These are phyloP conservation scores for Coptodon bakossiorum DNA, from an alignment of 2,113 vertebrate genomes.

Conservation along the genomic window DNA sequence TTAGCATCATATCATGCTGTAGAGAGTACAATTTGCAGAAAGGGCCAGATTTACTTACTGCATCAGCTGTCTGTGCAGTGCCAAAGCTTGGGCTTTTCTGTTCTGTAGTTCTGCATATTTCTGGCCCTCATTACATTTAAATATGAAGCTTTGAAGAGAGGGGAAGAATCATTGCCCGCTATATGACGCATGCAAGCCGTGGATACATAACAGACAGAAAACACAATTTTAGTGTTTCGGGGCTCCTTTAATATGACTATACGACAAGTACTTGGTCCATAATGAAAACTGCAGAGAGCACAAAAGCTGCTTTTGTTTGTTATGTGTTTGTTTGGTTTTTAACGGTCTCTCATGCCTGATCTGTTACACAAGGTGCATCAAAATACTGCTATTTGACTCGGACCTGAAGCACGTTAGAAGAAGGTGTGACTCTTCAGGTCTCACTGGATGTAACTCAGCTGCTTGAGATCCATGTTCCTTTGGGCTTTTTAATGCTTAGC, in stretches of 20 bases:
- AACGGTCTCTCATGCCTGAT: neutral
- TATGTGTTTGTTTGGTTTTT: neutral
- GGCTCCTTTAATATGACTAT: neutral
- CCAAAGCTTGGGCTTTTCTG: neutral
- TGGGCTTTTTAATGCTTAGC: neutral
- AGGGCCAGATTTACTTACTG: neutral
- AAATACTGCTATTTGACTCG: neutral
- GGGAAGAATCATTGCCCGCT: neutral
- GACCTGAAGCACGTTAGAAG: neutral
- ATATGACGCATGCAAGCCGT: neutral
- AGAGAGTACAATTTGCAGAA: neutral
- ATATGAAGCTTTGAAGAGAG: neutral
- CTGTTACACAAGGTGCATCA: neutral
- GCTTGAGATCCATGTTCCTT: neutral
- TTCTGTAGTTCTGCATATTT: neutral
- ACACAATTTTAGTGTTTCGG: neutral
- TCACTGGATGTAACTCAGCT: neutral
- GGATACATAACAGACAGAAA: neutral
- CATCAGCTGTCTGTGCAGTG: neutral
- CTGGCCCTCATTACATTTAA: neutral
- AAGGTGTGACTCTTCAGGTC: neutral
- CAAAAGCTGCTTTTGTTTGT: neutral
- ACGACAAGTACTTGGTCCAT: rapidly evolving
- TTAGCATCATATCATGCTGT: neutral
- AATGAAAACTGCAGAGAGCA: neutral